Evolutionary conservation across 2,888 invertebrate genomes (phyloP).

Genomic region (Eubasilissa splendida): DNA sequence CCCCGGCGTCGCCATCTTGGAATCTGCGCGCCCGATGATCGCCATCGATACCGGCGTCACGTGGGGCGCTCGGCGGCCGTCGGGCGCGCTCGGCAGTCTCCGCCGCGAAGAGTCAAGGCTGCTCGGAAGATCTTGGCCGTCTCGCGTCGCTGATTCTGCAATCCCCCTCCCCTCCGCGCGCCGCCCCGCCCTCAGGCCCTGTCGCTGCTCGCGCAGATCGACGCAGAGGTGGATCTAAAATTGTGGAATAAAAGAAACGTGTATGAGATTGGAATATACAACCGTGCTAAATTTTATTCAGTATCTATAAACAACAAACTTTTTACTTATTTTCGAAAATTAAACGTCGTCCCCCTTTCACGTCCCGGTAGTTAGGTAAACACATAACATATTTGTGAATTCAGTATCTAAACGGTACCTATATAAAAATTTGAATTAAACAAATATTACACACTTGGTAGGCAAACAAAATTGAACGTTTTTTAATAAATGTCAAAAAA

Average conservation of each 20-base stretch:
- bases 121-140: conserved; percentile 47
- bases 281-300: too few species aligned
- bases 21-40: conserved; percentile 9
- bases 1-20: conserved; percentile 23
- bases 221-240: conserved; percentile 13
- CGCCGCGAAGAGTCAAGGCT: conserved; percentile 43
- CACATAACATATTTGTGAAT: too few species aligned
- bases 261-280: too few species aligned
- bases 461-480: too few species aligned
- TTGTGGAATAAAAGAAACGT: not conserved
- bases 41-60: conserved; percentile 2
- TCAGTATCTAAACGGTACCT: too few species aligned
- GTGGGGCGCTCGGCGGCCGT: not conserved
- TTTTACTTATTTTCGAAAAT: too few species aligned
- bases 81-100: conserved; percentile 22
- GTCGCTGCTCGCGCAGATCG: not conserved
- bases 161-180: conserved; percentile 16
- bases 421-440: too few species aligned
- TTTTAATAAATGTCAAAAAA: too few species aligned
- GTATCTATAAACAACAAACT: too few species aligned
- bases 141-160: conserved; percentile 48
- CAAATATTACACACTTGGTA: too few species aligned
- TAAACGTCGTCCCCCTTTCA: too few species aligned
- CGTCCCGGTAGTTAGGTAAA: too few species aligned
- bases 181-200: conserved; percentile 9